Conservation (phyloP, 2,797 vertebrate genomes). For the Myotis daubentonii region DNA sequence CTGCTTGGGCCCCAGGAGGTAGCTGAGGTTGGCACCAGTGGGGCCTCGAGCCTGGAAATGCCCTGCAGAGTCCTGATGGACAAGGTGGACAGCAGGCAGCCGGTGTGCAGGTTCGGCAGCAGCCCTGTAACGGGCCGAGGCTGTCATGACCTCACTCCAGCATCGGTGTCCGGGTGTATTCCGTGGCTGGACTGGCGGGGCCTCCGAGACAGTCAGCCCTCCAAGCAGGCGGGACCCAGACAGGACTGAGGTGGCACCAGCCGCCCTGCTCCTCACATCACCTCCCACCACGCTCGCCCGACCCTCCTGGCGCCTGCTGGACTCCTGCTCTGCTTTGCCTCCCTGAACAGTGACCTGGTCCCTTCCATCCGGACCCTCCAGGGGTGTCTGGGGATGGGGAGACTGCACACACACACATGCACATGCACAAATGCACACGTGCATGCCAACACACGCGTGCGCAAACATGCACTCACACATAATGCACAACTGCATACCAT, state of each 20-base stretch:
- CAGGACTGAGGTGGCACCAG: background rate
- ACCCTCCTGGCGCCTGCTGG: background rate
- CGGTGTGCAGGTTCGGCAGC: background rate
- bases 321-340: background rate
- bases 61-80: background rate
- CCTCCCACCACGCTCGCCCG: accelerated
- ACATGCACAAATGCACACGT: accelerated
- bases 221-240: background rate
- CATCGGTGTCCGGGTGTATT: background rate
- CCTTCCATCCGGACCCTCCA: background rate
- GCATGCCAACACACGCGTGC: accelerated
- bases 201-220: background rate
- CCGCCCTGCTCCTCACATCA: background rate
- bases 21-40: too few species aligned
- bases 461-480: background rate
- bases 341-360: too few species aligned
- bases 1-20: background rate
- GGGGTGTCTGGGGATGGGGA: background rate
- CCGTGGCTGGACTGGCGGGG: background rate
- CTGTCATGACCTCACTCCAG: background rate
- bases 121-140: background rate
- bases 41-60: background rate
- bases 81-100: background rate
- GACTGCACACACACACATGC: background rate
- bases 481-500: too few species aligned